phyloP scores from a whole-genome alignment of 2,888 invertebrate genomes.

The Dromius quadrimaculatus region DNA sequence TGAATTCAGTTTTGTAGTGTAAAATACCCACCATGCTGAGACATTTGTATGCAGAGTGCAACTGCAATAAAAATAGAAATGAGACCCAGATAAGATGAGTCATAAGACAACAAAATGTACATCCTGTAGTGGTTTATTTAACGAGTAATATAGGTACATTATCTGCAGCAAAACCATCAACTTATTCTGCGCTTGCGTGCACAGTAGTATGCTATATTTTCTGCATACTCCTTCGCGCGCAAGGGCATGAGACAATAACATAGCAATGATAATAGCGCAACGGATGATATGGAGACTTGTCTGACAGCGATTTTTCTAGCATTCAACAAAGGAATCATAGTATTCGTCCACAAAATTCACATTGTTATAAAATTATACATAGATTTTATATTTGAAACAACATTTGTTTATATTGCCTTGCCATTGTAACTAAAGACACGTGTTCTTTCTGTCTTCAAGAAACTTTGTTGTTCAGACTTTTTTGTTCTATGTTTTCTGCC shows the following conservation, averaged over 20 bases:
- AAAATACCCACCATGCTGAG: slow-evolving; percentile 2
- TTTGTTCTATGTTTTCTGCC: no score
- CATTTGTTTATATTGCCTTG: no score
- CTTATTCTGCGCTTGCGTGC: slow-evolving; percentile 23
- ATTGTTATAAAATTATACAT: no score
- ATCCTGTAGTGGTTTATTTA: slow-evolving; percentile 51
- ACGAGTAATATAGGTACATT: slow-evolving; percentile 51
- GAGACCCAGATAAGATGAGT: slow-evolving; percentile 21
- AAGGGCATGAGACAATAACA: slow-evolving; percentile 36
- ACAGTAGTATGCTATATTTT: neutral
- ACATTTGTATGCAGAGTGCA: slow-evolving; percentile 6
- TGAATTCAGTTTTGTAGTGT: no score
- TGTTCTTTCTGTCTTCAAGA: no score
- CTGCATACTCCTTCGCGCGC: slow-evolving; percentile 9
- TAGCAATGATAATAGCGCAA: slow-evolving; percentile 39
- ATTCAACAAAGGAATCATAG: no score
- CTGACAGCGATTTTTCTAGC: no score
- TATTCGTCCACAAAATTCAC: no score
- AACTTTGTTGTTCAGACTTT: no score
- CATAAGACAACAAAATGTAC: slow-evolving; percentile 40
- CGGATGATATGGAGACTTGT: slow-evolving; percentile 29
- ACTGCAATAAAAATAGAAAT: slow-evolving; percentile 30
- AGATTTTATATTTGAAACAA: no score
- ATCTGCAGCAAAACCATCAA: slow-evolving; percentile 51
- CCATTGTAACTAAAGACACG: no score